Base-by-base conservation (phyloP, 2,888 invertebrate species). In the Ommatoiulus sabulosus region DNA sequence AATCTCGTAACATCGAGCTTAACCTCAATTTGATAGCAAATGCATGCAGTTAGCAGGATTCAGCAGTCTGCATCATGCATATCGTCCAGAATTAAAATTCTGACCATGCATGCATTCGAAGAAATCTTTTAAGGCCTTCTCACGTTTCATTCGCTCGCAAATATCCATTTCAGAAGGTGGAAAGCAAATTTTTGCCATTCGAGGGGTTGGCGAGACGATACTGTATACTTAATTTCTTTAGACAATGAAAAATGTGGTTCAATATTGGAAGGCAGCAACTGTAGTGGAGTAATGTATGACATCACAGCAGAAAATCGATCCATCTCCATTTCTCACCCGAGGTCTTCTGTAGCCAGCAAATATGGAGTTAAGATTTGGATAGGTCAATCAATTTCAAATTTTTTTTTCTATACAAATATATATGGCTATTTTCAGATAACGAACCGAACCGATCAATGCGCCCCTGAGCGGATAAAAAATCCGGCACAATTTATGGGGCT, bases 321-420 rank as follows among this genome's bases (percentile, higher is more conserved):
- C 72, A 72, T 72, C 72, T 24, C 72, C 72, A 72, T 72, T 72
- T 72, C 72, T 72, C 72, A 24, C 72, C 24, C 7, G 72, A 24
- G 72, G 24, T 24, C 24, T 72, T 10, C 24, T 20, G 72, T 24
- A 72, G 6, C 24, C 72, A 72, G 72, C 72, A 72, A 72, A 72
- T 72, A 72, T 72, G 72, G 72, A 72, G 72, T 72, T 72, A 72
- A 72, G 72, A 72, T 72, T 72, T 72, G 72, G 72, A 72, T 72
- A 72, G 72, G 72, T 72, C 72, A 72, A 72, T 72, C 72, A 20
- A 72, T 72, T 72, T 72, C 24, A 72, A 72, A 20, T n/a, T n/a
- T n/a, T n/a, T n/a, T 72, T 72, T 8, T 24, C 17, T 72, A 72
- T 72, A 72, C 24, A 72, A 63, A 63, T 63, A 63, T 63, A 63